Evolutionary conservation across 2,888 invertebrate species (phyloP), one percentile per base, ranked within the genome.

Genomic region (Cryptocephalus primarius): DNA sequence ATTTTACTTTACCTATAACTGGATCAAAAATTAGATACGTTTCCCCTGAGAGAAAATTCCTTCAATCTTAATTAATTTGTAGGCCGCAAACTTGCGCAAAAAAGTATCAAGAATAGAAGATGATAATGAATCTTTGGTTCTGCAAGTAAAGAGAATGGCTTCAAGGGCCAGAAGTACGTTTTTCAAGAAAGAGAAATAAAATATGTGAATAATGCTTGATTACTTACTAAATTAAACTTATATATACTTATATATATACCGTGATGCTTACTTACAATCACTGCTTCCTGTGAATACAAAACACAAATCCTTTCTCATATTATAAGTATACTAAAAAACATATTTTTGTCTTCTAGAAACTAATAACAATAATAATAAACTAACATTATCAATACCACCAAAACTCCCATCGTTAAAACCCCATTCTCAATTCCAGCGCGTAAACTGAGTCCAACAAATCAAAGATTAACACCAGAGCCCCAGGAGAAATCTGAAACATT

Each of bases 81-180:
- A 88, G 87, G 86, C 83, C 69, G 83, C 87, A 78, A 85, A 82
- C 74, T 79, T 88, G 71, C 80, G 90, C 73, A 88, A 87, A 78
- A 90, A 89, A 76, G 81, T 91, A 66, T 82, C 87, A 67, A 84
- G 93, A 65, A 82, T 94, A 69, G 95, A 96, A 75, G 92, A 93
- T 71, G 95, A 96, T 78, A 95, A 95, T 78, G 95, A 96, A 73
- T 89, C 89, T 60, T 79, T 94, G 73, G 84, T 89, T 73, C 80
- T 89, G 76, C 94, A 94, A 80, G 81, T 95, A 75, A 89, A 92
- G 80, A 93, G 93, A 83, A 86, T 94, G 85, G 89, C 91, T 75
- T 82, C 83, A 72, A 83, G 85, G 74, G 82, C 85, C 75, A 80
- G 81, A 81, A 82, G 83, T 85, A 83, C 74, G 82, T 79, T 39